These are phyloP conservation scores for Erebia ligea DNA, from an alignment of 2,888 invertebrate species.

Conservation along the genomic window DNA sequence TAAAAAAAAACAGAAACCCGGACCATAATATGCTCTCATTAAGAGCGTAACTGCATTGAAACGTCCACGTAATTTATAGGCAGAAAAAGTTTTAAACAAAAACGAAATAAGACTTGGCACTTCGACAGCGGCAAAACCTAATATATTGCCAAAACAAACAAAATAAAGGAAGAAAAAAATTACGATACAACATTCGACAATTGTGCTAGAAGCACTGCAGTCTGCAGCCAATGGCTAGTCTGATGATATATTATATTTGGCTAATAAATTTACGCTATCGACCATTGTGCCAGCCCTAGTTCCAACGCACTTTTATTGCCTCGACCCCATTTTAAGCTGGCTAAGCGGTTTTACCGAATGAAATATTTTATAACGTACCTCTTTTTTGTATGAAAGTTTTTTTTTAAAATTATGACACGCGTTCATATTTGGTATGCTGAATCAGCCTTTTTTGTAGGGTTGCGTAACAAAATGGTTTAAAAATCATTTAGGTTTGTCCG, in stretches of 20 bases:
- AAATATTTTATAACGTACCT: slow-evolving; percentile 53
- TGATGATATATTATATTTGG: slow-evolving; percentile 39
- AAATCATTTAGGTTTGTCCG: too few species aligned
- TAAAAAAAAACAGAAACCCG: background rate
- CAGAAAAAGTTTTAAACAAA: background rate
- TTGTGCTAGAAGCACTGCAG: slow-evolving; percentile 33
- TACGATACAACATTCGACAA: slow-evolving; percentile 35
- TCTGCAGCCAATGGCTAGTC: slow-evolving; percentile 37
- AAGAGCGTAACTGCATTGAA: background rate
- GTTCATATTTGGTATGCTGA: slow-evolving; percentile 26
- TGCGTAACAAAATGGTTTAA: too few species aligned
- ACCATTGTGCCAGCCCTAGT: slow-evolving; percentile 46
- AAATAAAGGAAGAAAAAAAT: slow-evolving; percentile 33
- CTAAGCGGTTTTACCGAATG: slow-evolving; percentile 57
- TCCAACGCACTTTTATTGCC: slow-evolving; percentile 58
- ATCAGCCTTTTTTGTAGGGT: too few species aligned
- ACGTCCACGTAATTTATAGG: background rate
- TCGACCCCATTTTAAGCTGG: slow-evolving; percentile 57
- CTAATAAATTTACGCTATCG: slow-evolving; percentile 43
- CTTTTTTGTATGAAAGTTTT: slow-evolving; percentile 21
- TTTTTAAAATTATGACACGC: slow-evolving; percentile 32
- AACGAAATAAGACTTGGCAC: slow-evolving; percentile 24
- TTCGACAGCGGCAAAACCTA: slow-evolving; percentile 18
- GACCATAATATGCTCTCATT: background rate
- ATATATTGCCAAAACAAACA: slow-evolving; percentile 28